phyloP scores from a whole-genome alignment of 2,797 vertebrate genomes.

The Notolepis coatsorum region DNA sequence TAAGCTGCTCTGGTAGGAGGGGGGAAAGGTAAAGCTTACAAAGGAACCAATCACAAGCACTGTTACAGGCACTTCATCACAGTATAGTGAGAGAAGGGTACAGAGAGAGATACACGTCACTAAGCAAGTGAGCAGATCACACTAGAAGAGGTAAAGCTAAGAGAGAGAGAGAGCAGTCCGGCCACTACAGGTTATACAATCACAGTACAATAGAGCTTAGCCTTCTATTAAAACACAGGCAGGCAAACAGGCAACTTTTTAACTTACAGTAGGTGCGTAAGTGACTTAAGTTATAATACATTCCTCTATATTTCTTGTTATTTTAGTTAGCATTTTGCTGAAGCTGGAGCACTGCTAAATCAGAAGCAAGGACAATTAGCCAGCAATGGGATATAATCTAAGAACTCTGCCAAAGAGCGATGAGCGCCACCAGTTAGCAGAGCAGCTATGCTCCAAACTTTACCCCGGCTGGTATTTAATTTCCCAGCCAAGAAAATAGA shows the following conservation, averaged over 20 bases:
- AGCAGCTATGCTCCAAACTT: slow-evolving; percentile 3
- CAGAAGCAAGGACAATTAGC: not conserved
- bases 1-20: slow-evolving; percentile 78
- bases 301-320: not conserved
- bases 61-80: slow-evolving; percentile 69
- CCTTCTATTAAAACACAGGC: slow-evolving; percentile 57
- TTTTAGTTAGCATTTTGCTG: not conserved
- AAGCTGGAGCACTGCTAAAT: not conserved
- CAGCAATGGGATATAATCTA: too few relatives aligned
- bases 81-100: slow-evolving; percentile 43
- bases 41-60: slow-evolving; percentile 62
- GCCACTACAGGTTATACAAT: slow-evolving; percentile 24
- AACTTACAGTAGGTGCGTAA: not conserved
- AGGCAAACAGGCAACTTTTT: slow-evolving; percentile 26
- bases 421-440: too few relatives aligned
- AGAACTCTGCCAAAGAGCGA: too few relatives aligned
- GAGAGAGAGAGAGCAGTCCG: slow-evolving; percentile 30
- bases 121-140: slow-evolving; percentile 61
- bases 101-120: slow-evolving; percentile 57
- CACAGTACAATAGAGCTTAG: slow-evolving; percentile 52
- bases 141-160: slow-evolving; percentile 51
- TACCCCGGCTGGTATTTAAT: slow-evolving; percentile 48
- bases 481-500: slow-evolving; percentile 50
- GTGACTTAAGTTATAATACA: not conserved
- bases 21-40: slow-evolving; percentile 86